Conservation (phyloP, 2,113 vertebrate species). For the Trematomus loennbergii region DNA sequence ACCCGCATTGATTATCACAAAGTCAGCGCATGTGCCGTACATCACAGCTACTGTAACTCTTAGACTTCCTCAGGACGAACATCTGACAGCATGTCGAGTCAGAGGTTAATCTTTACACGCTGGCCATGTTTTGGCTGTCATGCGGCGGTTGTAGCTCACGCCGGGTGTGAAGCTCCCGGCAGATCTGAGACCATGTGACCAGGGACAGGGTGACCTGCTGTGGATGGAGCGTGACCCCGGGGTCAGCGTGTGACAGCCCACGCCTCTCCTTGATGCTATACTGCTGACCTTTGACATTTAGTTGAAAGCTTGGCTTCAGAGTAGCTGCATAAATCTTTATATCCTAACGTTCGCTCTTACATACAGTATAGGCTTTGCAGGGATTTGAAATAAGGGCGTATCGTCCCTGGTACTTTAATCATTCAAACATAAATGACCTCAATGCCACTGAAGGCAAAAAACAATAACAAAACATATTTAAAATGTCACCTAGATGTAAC, state of each 20-base stretch:
- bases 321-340: constrained; percentile 60
- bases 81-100: constrained; percentile 60
- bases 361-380: constrained; percentile 4
- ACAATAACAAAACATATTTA: not conserved
- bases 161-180: constrained; percentile 24
- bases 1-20: constrained; percentile 23
- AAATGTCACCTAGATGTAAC: constrained; percentile 2
- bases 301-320: constrained; percentile 61
- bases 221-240: constrained; percentile 65
- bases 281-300: constrained; percentile 66
- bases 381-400: constrained; percentile 9
- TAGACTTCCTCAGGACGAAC: constrained; percentile 34
- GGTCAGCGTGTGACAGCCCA: constrained; percentile 73
- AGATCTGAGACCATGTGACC: constrained; percentile 35
- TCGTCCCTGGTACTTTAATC: not conserved
- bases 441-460: not conserved
- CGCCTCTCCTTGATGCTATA: constrained; percentile 59
- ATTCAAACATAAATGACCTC: not conserved
- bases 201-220: constrained; percentile 57
- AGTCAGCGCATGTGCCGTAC: not conserved
- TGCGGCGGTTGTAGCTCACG: constrained; percentile 50
- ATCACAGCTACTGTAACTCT: constrained; percentile 53
- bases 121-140: constrained; percentile 60
- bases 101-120: constrained; percentile 71
- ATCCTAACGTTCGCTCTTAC: constrained; percentile 24